Percentiles rank a stretch among this genome's conserved stretches.
phyloP scores from a whole-genome alignment of 2,113 vertebrate genomes.

The Otus sunia region DNA sequence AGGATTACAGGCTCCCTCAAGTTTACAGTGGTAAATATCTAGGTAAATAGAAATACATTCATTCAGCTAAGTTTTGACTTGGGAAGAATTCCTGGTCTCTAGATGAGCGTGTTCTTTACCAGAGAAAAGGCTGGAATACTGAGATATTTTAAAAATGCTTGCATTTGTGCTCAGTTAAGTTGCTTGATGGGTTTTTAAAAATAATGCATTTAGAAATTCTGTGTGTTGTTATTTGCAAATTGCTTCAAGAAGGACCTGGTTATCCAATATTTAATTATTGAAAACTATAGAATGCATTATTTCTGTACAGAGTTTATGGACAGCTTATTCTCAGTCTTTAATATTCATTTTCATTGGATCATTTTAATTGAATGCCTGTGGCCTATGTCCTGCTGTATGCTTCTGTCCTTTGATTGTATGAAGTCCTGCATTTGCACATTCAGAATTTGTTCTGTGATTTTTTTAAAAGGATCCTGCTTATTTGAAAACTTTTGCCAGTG shows the following conservation, averaged over 20 bases:
- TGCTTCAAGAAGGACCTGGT: not conserved
- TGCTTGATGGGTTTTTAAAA: not conserved
- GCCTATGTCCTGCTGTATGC: not conserved
- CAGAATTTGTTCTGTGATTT: not conserved
- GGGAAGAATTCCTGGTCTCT: not conserved
- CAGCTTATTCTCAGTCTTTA: not conserved
- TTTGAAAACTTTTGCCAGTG: not conserved
- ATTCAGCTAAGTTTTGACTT: not conserved
- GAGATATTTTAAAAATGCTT: not conserved
- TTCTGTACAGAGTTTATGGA: not conserved
- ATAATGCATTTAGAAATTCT: not conserved
- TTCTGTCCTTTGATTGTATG: not conserved
- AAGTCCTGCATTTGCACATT: not conserved
- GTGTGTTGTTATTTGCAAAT: not conserved
- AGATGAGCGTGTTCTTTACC: not conserved
- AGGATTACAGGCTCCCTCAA: not conserved
- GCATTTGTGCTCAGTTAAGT: not conserved
- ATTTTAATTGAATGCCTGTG: not conserved
- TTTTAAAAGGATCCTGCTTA: not conserved
- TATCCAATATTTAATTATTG: not conserved
- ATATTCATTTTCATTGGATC: not conserved
- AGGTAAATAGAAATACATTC: not conserved
- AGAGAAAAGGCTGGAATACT: not conserved
- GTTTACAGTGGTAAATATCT: not conserved
- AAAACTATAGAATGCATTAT: not conserved